These are phyloP conservation scores for Drosophila ambigua DNA, from an alignment of 1,140 invertebrate species.

Conservation along the genomic window DNA sequence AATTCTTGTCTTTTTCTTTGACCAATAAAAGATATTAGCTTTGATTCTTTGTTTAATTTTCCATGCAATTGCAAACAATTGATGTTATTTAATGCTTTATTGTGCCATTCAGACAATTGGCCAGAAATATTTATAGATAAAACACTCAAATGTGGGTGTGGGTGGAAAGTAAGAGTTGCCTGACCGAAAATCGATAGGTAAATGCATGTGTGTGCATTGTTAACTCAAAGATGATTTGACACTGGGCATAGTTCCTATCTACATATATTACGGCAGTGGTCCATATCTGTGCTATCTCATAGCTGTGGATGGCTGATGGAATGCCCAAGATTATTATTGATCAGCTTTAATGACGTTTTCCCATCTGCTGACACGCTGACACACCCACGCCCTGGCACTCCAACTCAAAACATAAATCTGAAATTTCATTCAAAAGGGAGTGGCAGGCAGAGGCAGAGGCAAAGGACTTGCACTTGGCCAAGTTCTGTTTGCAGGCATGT, in stretches of 20 bases:
- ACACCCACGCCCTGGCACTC: no score
- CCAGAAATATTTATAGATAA: background rate
- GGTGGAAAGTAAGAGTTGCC: background rate
- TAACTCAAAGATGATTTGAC: background rate
- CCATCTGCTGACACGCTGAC: constrained; percentile 5
- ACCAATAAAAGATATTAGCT: background rate
- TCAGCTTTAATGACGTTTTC: constrained; percentile 30
- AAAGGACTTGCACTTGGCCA: constrained; percentile 18
- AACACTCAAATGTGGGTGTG: background rate
- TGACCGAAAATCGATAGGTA: background rate
- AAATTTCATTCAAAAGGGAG: constrained; percentile 4
- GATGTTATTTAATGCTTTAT: background rate
- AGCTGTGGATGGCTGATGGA: background rate
- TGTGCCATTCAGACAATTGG: background rate
- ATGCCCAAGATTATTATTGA: constrained; percentile 7
- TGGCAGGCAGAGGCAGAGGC: background rate
- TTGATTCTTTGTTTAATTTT: background rate
- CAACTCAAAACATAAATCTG: constrained; percentile 28
- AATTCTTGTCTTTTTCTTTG: no score
- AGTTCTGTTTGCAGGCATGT: constrained; percentile 52
- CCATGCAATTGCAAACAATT: background rate
- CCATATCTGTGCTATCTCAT: constrained; percentile 5
- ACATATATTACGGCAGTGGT: background rate
- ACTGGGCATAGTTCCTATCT: background rate
- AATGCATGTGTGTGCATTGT: background rate